phyloP scores from a whole-genome alignment of 2,888 invertebrate species.

The Amiota minor region DNA sequence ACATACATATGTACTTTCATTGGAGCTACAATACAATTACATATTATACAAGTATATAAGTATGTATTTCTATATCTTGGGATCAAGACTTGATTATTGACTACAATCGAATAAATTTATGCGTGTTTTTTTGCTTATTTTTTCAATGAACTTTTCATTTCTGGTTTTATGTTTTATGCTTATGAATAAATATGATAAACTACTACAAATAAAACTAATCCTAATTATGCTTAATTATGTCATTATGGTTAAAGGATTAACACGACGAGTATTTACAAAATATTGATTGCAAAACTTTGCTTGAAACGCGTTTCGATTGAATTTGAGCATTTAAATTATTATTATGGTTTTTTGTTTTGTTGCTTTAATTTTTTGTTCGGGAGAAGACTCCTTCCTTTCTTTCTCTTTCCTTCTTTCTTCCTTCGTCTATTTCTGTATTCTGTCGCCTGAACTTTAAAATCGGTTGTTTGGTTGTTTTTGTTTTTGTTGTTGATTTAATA shows the following conservation, averaged over 20 bases:
- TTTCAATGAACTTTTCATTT: constrained; percentile 46
- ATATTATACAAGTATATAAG: constrained; percentile 49
- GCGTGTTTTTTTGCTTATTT: constrained; percentile 50
- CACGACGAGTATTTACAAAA: constrained; percentile 31
- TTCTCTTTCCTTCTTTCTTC: too few relatives aligned
- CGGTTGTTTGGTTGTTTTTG: background rate
- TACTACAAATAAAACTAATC: background rate
- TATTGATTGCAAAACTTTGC: constrained; percentile 20
- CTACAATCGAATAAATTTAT: constrained; percentile 66
- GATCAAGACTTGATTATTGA: constrained; percentile 38
- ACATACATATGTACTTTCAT: too few relatives aligned
- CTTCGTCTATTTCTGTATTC: too few relatives aligned
- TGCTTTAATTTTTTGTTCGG: background rate
- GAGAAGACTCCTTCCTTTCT: background rate
- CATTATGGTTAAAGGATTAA: background rate
- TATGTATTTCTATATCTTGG: too few relatives aligned
- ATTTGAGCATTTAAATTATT: constrained; percentile 56
- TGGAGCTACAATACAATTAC: constrained; percentile 6
- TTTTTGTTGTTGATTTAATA: constrained; percentile 50
- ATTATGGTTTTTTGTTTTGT: constrained; percentile 22
- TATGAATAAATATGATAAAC: background rate
- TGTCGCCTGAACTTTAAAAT: constrained; percentile 4
- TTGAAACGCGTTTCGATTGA: constrained; percentile 42
- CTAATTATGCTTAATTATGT: constrained; percentile 12
- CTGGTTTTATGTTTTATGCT: background rate